Conservation (phyloP, 2,113 vertebrate species). For the Thomomys bottae region DNA sequence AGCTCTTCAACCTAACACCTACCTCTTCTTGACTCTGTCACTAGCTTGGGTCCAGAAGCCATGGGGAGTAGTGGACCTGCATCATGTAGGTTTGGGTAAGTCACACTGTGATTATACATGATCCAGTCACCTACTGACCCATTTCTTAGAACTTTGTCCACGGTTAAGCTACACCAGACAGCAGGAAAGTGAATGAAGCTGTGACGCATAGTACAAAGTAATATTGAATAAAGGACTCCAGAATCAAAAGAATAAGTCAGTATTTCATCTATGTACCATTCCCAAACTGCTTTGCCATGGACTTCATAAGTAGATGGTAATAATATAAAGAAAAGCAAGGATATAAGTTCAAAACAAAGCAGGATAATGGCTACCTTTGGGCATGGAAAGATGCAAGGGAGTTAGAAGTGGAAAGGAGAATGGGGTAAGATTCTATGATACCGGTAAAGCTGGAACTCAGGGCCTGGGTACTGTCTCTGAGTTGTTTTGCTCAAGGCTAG, state of each 20-base stretch:
- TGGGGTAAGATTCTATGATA: not conserved
- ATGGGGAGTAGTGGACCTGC: too few species aligned
- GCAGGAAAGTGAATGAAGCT: conserved; percentile 11
- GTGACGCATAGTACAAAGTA: not conserved
- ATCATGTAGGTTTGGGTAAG: not conserved
- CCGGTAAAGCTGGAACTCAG: not conserved
- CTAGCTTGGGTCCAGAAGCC: too few species aligned
- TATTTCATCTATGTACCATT: not conserved
- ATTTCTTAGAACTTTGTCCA: not conserved
- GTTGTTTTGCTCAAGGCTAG: conserved; percentile 57
- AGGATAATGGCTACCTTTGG: not conserved
- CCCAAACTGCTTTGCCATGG: not conserved
- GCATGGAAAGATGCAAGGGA: not conserved
- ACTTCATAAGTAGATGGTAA: not conserved
- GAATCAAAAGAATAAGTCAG: not conserved
- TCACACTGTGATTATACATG: not conserved
- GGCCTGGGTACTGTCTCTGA: not conserved
- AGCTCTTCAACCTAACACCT: too few species aligned
- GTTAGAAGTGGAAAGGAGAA: not conserved
- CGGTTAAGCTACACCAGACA: not conserved
- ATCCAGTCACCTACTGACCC: not conserved
- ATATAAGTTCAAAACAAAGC: not conserved
- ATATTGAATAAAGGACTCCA: conserved; percentile 10
- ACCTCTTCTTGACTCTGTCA: too few species aligned
- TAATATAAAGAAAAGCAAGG: not conserved